Base-by-base conservation (phyloP, 2,888 invertebrate species). In the Xestia ashworthii region DNA sequence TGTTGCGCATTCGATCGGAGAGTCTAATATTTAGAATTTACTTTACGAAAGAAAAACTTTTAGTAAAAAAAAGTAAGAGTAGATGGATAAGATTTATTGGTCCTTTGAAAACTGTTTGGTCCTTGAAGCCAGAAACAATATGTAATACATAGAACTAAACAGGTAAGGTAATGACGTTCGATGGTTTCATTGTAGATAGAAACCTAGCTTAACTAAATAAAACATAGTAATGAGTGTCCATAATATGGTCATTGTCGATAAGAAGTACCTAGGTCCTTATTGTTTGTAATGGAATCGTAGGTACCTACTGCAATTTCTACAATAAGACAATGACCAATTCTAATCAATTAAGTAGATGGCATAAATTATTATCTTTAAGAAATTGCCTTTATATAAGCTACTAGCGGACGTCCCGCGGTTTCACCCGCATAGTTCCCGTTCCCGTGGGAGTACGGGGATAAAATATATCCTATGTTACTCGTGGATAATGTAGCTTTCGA, bases 221-320 rank as follows among this genome's bases (percentile, higher is more conserved):
- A 78, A 48, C 41, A 25, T 16, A 25, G 5, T 46, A 58, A 66
- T 58, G 22, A 48, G 12, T 46, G 25, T n/a, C 38, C 3, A 48
- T 67, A 66, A 78, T 50, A 44, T 58, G 67, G 41, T 32, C 80
- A 50, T 3, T 60, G 44, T 60, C n/a, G n/a, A n/a, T 80, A 60
- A 32, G 38, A 66, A 25, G 16, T 55, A 58, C n/a, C n/a, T 22
- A 14, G 6, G 9, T n/a, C 9, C 53, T 22, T 14, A 58, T 78
- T 67, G 22, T 58, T 76, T 38, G 41, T 41, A 58, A 12, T 62
- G 41, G 22, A 78, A 65, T 64, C 19, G 6, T 14, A 16, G n/a
- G 19, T 55, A 70, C 70, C 3, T 32, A 53, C 22, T 62, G 16
- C 46, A 48, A 19, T n/a, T 16, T 44, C 19, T 19, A 41, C 6